Conservation (phyloP, 2,113 vertebrate genomes). For the Apodemus speciosus region DNA sequence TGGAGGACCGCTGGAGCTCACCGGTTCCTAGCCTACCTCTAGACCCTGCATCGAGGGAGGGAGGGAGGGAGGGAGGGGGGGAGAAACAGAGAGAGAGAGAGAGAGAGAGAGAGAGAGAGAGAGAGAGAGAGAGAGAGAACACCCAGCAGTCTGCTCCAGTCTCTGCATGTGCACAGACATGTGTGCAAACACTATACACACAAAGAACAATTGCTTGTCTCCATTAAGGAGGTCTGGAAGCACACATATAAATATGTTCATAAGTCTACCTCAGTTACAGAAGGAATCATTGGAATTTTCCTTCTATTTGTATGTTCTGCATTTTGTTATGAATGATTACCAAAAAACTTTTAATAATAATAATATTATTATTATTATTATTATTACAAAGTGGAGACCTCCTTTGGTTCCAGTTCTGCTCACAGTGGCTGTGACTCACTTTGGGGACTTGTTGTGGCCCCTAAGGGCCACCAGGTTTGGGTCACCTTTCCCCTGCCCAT, state of each 20-base stretch:
- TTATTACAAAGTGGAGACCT: background rate
- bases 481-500: background rate
- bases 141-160: background rate
- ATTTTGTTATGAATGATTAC: background rate
- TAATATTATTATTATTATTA: too few relatives aligned
- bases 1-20: background rate
- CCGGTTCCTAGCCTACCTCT: background rate
- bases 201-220: background rate
- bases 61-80: too few relatives aligned
- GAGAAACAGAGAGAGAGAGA: background rate
- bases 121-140: background rate
- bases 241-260: background rate
- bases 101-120: background rate
- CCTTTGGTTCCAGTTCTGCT: background rate
- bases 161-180: background rate
- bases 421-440: background rate
- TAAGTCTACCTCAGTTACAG: background rate
- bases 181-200: background rate
- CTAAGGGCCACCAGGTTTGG: background rate
- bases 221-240: background rate
- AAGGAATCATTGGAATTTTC: background rate
- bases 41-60: background rate
- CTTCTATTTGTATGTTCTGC: conserved; percentile 31
- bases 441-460: background rate
- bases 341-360: background rate